Evolutionary conservation across 2,797 vertebrate genomes (phyloP).

Genomic region (Macropus fuliginosus): DNA sequence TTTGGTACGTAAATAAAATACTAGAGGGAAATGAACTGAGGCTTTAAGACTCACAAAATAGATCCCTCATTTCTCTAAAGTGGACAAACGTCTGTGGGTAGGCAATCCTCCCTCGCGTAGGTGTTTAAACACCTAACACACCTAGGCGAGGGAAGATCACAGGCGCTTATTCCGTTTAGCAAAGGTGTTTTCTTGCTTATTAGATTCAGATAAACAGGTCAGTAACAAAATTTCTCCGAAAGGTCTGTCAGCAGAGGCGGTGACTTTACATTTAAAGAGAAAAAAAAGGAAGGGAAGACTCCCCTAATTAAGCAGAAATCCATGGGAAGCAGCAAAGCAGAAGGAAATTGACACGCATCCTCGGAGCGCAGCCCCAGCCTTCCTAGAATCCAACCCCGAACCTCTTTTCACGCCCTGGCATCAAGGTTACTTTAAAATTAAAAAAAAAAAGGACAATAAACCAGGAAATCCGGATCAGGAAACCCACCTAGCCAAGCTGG

Average conservation of each 20-base stretch:
- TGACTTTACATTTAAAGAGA: background rate
- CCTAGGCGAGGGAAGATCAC: background rate
- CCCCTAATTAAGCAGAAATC: background rate
- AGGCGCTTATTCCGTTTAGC: background rate
- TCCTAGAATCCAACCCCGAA: background rate
- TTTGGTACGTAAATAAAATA: background rate
- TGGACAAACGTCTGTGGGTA: background rate
- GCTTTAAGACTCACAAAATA: background rate
- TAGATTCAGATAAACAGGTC: background rate
- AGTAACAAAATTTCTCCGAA: background rate
- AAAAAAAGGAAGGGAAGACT: background rate
- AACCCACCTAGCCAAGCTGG: background rate
- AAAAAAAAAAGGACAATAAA: background rate
- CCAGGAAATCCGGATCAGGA: background rate
- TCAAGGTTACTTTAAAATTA: slow-evolving; percentile 10
- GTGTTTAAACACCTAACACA: background rate
- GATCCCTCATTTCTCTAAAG: background rate
- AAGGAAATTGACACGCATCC: slow-evolving; percentile 4
- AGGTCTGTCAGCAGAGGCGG: background rate
- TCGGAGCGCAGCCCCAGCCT: background rate
- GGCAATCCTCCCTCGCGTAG: background rate
- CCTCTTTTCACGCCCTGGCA: slow-evolving; percentile 3
- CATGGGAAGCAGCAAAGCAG: background rate
- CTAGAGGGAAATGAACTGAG: background rate
- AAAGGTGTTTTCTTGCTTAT: background rate